Evolutionary conservation across 2,888 invertebrate species (phyloP).

Genomic region (Strigamia maritima): DNA sequence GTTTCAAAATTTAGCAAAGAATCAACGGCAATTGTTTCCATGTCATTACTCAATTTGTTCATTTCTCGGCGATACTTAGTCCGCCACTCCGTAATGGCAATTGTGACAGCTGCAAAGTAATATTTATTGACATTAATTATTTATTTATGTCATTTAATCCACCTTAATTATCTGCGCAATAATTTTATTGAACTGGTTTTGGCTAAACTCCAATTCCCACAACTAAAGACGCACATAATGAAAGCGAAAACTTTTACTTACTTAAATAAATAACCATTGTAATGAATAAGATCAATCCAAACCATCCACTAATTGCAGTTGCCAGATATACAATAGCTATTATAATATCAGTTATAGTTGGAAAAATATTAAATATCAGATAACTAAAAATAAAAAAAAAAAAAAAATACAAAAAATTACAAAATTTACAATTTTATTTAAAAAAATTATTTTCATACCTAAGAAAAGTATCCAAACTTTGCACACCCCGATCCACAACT

Average conservation of each 20-base stretch:
- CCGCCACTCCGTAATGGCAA: constrained; percentile 94
- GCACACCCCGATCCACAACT: constrained; percentile 96
- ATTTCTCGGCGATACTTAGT: constrained; percentile 90
- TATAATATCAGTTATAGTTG: constrained; percentile 87
- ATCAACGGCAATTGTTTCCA: constrained; percentile 88
- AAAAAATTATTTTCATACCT: constrained; percentile 59
- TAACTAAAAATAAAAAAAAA: constrained; percentile 50
- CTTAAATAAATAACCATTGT: constrained; percentile 92
- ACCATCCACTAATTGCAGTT: constrained; percentile 84
- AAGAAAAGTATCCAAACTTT: constrained; percentile 88
- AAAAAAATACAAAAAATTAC: constrained; percentile 24
- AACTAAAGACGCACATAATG: too few species aligned
- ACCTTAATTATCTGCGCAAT: too few species aligned
- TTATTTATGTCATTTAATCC: neutral
- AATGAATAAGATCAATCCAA: constrained; percentile 87
- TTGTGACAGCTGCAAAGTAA: constrained; percentile 68
- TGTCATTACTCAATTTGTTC: constrained; percentile 91
- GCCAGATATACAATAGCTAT: constrained; percentile 88
- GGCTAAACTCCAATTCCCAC: neutral
- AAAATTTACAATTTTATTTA: neutral
- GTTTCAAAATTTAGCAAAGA: constrained; percentile 97
- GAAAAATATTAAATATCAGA: constrained; percentile 86
- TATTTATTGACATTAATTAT: neutral
- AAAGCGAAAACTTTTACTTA: constrained; percentile 58
- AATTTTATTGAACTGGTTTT: too few species aligned